phyloP scores from a whole-genome alignment of 2,113 vertebrate genomes.

The Pygoscelis antarcticus region DNA sequence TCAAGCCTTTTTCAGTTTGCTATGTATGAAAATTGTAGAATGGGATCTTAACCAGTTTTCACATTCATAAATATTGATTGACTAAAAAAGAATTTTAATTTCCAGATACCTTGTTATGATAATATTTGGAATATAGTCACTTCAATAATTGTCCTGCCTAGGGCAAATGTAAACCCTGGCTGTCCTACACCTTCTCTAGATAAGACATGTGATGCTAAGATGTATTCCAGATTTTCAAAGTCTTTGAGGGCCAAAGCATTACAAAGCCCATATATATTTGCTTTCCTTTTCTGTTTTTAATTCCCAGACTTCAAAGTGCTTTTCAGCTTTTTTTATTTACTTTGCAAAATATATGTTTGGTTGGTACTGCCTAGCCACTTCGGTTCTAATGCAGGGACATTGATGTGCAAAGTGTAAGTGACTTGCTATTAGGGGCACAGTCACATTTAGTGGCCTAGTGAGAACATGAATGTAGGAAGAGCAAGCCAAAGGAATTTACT shows the following conservation, averaged over 20 bases:
- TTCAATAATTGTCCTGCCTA: conserved; percentile 45
- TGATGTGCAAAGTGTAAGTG: neutral
- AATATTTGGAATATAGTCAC: conserved; percentile 61
- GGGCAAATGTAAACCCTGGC: conserved; percentile 47
- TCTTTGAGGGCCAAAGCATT: conserved; percentile 1
- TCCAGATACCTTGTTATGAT: conserved; percentile 56
- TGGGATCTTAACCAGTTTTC: conserved; percentile 21
- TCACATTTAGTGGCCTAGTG: neutral
- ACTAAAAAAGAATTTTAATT: conserved; percentile 60
- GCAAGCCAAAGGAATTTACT: neutral
- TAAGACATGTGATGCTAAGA: conserved; percentile 33
- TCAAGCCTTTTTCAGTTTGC: neutral
- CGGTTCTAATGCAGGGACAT: neutral
- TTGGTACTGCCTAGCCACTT: neutral
- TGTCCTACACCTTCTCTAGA: conserved; percentile 44
- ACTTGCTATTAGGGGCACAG: neutral
- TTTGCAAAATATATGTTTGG: neutral
- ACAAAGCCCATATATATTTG: neutral
- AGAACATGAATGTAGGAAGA: neutral
- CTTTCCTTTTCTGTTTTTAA: conserved; percentile 1
- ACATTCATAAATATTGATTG: conserved; percentile 57
- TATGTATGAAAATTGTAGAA: conserved; percentile 13
- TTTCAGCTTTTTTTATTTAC: neutral
- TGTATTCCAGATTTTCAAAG: conserved; percentile 51
- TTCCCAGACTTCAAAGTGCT: neutral